Conservation (phyloP, 2,888 invertebrate species). For the Tyria jacobaeae region DNA sequence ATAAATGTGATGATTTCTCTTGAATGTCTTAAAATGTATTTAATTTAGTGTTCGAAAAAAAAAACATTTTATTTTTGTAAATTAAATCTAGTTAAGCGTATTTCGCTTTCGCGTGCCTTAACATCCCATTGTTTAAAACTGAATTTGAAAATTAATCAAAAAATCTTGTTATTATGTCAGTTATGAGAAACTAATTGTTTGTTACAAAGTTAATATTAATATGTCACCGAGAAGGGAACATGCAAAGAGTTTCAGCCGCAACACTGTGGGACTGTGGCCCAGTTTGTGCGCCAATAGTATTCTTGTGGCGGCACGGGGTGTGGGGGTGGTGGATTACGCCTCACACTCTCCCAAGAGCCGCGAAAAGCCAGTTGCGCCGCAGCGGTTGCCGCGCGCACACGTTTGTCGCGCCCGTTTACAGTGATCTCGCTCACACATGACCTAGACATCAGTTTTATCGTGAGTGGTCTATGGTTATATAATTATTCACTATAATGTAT, state of each 20-base stretch:
- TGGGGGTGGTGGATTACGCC: slow-evolving; percentile 41
- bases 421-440: slow-evolving; percentile 63
- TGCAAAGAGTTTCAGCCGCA: slow-evolving; percentile 42
- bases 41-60: too few relatives aligned
- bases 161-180: not conserved
- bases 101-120: not conserved
- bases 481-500: slow-evolving; percentile 54
- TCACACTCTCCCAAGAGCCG: slow-evolving; percentile 52
- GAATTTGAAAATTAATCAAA: not conserved
- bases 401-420: slow-evolving; percentile 60
- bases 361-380: slow-evolving; percentile 76
- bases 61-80: too few relatives aligned
- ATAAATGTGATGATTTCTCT: too few relatives aligned
- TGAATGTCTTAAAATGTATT: too few relatives aligned
- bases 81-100: not conserved
- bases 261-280: slow-evolving; percentile 48
- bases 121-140: not conserved
- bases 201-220: not conserved
- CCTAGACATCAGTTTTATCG: slow-evolving; percentile 67
- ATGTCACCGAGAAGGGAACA: slow-evolving; percentile 12
- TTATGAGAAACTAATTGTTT: slow-evolving; percentile 9
- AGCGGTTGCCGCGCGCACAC: slow-evolving; percentile 69
- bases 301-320: slow-evolving; percentile 58
- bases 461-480: slow-evolving; percentile 74
- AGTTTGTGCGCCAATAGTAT: slow-evolving; percentile 72